Evolutionary conservation across 2,797 vertebrate genomes (phyloP), one percentile per base, ranked within the genome.

Genomic region (Steatocranus sp.): DNA sequence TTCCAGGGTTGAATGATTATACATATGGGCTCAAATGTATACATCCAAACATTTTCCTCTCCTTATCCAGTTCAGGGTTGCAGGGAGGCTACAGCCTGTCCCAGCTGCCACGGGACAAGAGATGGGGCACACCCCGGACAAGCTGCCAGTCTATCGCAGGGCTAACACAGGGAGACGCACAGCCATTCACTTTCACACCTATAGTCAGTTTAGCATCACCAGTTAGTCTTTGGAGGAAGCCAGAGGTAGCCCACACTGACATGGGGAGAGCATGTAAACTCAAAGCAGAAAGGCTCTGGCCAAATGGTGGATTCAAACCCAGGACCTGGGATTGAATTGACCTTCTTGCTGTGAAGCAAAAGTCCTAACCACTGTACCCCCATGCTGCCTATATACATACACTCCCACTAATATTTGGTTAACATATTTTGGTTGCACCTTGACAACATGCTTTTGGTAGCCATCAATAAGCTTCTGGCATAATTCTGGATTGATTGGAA

Each of bases 141-240:
- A 3, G 25, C 25, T 30, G 53, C 30, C 25, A 54, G 53, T 17
- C 48, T 49, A 6, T 49, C 0, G 3, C 25, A 54, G 51, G 51
- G 51, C 51, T 54, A 54, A 54, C 51, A 0, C 51, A 54, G 23
- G 51, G 51, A 54, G 51, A 56, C 53, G 9, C 20, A 27, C 53
- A 56, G 1, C 53, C 1, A 56, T 56, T 56, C 53, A 30, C 53
- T 17, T 56, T 30, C 53, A 30, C 53, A 56, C 53, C 25, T 30
- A 0, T 56, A 56, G 53, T 56, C 53, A 0, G 25, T 56, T 56
- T 17, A 56, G 14, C 25, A 0, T 56, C 53, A 56, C 53, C 53
- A 2, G 25, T 56, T 56, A 30, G 14, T 56, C 53, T 56, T 54
- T 56, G 14, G 25, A 56, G 25, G 2, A 56, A 56, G 53, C 25